A percentile compares a stretch with the other conserved stretches of the same genome.
These are phyloP conservation scores for Monarcha castaneiventris DNA, from an alignment of 2,113 vertebrate species.

Conservation along the genomic window DNA sequence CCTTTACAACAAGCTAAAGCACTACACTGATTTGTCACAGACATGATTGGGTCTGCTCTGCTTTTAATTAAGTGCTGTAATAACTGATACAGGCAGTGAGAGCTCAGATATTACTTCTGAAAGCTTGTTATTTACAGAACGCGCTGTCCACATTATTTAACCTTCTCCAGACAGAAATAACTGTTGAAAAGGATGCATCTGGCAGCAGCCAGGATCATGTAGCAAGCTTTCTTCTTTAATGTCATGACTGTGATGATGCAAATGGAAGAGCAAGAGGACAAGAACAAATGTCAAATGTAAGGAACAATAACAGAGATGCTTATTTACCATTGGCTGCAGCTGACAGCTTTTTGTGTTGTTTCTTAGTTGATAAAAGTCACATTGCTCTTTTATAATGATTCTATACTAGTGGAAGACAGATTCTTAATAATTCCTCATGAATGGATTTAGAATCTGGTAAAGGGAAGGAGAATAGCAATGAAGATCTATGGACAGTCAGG, in stretches of 20 bases:
- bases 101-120: not conserved
- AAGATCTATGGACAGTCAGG: not conserved
- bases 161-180: not conserved
- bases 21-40: not conserved
- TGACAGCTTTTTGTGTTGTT: not conserved
- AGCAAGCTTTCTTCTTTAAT: not conserved
- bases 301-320: not conserved
- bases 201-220: not conserved
- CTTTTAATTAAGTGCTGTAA: not conserved
- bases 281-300: not conserved
- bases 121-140: not conserved
- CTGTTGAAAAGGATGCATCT: not conserved
- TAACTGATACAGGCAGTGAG: not conserved
- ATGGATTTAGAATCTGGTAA: not conserved
- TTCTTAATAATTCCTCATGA: not conserved
- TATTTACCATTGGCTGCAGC: not conserved
- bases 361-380: not conserved
- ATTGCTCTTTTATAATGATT: not conserved
- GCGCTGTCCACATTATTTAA: not conserved
- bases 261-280: not conserved
- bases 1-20: not conserved
- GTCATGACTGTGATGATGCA: not conserved
- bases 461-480: not conserved
- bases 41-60: not conserved
- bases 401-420: not conserved